Conservation (phyloP, 2,113 vertebrate genomes). For the Sisor rabdophorus region DNA sequence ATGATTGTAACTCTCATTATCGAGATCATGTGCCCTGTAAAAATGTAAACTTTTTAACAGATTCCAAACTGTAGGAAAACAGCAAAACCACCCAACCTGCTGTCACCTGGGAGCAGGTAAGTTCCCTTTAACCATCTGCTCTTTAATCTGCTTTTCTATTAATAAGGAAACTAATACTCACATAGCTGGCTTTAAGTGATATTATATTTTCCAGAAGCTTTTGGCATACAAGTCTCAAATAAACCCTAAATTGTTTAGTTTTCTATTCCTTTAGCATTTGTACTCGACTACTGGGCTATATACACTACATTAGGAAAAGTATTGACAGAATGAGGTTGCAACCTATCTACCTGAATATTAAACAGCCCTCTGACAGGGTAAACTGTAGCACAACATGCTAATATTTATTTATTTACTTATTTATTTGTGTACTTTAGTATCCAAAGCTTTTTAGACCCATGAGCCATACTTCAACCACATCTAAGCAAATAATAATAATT, state of each 20-base stretch:
- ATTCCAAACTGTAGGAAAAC: background rate
- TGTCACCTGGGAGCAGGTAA: background rate
- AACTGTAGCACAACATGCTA: background rate
- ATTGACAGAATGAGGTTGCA: background rate
- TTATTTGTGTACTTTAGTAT: slow-evolving; percentile 20
- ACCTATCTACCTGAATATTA: slow-evolving; percentile 9
- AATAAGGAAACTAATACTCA: background rate
- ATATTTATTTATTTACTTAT: slow-evolving; percentile 33
- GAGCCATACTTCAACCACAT: slow-evolving; percentile 47
- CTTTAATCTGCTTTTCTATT: background rate
- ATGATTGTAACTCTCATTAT: background rate
- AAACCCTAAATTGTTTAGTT: background rate
- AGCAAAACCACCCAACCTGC: background rate
- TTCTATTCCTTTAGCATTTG: background rate
- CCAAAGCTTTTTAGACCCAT: slow-evolving; percentile 43
- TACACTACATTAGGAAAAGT: background rate
- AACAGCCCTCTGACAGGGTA: background rate
- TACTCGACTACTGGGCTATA: slow-evolving; percentile 5
- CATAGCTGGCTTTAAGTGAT: background rate
- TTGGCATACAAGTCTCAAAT: background rate
- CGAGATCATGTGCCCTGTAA: background rate
- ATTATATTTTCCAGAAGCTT: background rate
- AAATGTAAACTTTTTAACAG: background rate
- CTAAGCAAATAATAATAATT: slow-evolving; percentile 58
- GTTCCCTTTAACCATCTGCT: background rate